Evolutionary conservation across 2,797 vertebrate species (phyloP).

Genomic region (Paratrypauchen microcephalus): DNA sequence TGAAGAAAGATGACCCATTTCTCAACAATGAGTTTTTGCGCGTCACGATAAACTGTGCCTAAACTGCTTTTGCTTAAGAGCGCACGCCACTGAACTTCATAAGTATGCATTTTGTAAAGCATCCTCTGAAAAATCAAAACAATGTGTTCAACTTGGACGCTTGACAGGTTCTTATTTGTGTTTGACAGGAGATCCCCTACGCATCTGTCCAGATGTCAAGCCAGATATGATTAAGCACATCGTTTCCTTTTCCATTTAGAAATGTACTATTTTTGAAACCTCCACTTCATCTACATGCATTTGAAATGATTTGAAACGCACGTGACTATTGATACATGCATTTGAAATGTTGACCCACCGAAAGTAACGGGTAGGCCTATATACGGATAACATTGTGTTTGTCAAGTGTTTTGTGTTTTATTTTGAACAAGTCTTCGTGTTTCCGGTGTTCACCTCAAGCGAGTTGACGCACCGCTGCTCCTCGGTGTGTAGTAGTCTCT

Average conservation of each 20-base stretch:
- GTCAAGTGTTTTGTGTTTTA: constrained; percentile 38
- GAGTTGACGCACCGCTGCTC: constrained; percentile 45
- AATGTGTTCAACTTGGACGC: constrained; percentile 43
- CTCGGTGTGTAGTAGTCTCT: constrained; percentile 18
- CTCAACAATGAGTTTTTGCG: background rate
- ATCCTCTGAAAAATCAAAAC: background rate
- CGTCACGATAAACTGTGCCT: background rate
- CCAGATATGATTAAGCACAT: rapidly evolving
- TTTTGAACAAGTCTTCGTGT: constrained; percentile 44
- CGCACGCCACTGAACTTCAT: background rate
- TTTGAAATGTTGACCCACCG: background rate
- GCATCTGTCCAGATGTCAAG: constrained; percentile 43
- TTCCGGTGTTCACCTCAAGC: rapidly evolving
- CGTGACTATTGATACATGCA: background rate
- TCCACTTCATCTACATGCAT: background rate
- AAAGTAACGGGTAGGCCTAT: background rate
- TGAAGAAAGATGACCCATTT: background rate
- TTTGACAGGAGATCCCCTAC: constrained; percentile 65
- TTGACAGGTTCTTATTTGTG: constrained; percentile 50
- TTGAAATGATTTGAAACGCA: background rate
- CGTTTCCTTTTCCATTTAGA: constrained; percentile 11
- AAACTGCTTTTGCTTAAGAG: background rate
- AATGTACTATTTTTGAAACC: background rate
- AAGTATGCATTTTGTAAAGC: background rate
- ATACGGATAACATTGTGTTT: background rate